phyloP scores from a whole-genome alignment of 2,113 vertebrate genomes.

The Ariopsis seemanni region DNA sequence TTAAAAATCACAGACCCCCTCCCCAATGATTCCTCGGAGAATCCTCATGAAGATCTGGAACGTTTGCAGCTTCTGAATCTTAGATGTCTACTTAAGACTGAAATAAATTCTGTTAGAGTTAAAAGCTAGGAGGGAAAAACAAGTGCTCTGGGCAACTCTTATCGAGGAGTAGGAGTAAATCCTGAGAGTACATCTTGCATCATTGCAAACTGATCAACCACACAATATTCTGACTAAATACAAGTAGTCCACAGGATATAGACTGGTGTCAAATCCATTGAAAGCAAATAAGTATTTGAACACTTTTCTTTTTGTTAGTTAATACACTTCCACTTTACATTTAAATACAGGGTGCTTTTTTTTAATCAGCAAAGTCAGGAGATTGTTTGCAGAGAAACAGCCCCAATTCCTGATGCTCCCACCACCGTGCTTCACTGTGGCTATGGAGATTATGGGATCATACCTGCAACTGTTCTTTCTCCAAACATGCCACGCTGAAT shows the following conservation, averaged over 20 bases:
- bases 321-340: no score
- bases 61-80: neutral
- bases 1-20: neutral
- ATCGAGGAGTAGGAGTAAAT: conserved; percentile 4
- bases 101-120: neutral
- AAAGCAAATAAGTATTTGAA: neutral
- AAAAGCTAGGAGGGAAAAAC: neutral
- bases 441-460: neutral
- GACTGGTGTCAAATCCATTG: neutral
- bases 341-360: no score
- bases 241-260: neutral
- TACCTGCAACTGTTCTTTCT: neutral
- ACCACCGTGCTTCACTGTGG: neutral
- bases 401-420: neutral
- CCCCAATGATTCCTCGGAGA: neutral
- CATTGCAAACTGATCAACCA: neutral
- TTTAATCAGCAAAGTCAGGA: no score
- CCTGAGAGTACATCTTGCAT: neutral
- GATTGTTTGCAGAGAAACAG: neutral
- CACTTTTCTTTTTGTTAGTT: neutral
- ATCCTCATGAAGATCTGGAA: neutral
- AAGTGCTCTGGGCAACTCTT: neutral
- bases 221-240: neutral
- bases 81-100: neutral
- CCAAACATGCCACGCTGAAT: neutral